phyloP scores from a whole-genome alignment of 2,113 vertebrate genomes.

The Datnioides undecimradiatus region DNA sequence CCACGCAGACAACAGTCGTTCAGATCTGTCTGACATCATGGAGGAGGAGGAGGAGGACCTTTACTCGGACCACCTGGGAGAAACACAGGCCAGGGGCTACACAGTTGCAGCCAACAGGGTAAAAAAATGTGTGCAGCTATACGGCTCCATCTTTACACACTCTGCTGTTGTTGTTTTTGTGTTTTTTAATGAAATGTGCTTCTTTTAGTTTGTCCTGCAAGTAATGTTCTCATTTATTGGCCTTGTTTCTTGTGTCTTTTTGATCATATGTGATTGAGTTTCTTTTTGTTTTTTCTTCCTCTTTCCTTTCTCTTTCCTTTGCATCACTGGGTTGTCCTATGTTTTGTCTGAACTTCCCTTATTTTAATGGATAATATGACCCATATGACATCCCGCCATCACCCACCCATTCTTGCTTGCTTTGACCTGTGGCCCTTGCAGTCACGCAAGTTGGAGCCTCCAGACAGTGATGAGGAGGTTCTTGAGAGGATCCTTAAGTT shows the following conservation, averaged over 20 bases:
- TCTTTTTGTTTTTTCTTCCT: slow-evolving; percentile 49
- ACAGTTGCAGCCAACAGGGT: slow-evolving; percentile 86
- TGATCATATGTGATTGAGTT: slow-evolving; percentile 47
- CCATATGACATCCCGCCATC: slow-evolving; percentile 24
- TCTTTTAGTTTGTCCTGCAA: slow-evolving; percentile 21
- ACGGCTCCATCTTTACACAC: not conserved
- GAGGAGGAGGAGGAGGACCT: slow-evolving; percentile 97
- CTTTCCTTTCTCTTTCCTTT: slow-evolving; percentile 66
- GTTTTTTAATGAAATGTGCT: not conserved
- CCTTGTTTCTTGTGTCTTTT: slow-evolving; percentile 33
- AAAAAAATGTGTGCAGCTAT: slow-evolving; percentile 55
- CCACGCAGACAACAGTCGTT: slow-evolving; percentile 89
- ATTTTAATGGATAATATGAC: slow-evolving; percentile 57
- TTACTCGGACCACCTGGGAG: slow-evolving; percentile 81
- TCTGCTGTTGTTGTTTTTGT: no score
- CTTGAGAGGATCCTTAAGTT: slow-evolving; percentile 92
- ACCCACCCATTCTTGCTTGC: slow-evolving; percentile 46
- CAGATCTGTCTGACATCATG: slow-evolving; percentile 96
- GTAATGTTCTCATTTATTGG: slow-evolving; percentile 8
- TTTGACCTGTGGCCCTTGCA: slow-evolving; percentile 58
- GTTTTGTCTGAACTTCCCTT: slow-evolving; percentile 48
- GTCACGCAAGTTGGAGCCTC: slow-evolving; percentile 84
- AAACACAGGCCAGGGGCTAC: slow-evolving; percentile 71
- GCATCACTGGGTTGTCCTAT: slow-evolving; percentile 44
- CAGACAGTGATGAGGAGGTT: slow-evolving; percentile 95